phyloP scores from a whole-genome alignment of 35 echinoderm and acorn worm genomes.

The Lytechinus pictus region DNA sequence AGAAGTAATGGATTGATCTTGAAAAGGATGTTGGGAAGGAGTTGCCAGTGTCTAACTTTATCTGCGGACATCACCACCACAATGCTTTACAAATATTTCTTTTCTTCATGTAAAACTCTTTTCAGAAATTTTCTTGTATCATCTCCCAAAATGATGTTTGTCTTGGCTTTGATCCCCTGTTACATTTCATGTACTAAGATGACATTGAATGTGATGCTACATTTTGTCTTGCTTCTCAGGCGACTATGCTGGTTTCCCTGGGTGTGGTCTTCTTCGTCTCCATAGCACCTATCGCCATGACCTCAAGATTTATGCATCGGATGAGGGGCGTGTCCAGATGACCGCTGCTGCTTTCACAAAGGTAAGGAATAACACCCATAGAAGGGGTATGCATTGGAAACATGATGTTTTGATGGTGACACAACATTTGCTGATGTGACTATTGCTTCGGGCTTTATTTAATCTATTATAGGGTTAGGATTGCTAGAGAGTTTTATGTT shows the following conservation, averaged over 20 bases:
- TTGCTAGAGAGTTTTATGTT: too few species aligned
- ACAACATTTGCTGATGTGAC: too few species aligned
- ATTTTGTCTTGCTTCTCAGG: slow-evolving; percentile 54
- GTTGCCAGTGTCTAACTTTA: too few species aligned
- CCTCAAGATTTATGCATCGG: slow-evolving; percentile 94
- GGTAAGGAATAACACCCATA: slow-evolving; percentile 38
- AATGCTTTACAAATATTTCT: too few species aligned
- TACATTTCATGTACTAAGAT: too few species aligned
- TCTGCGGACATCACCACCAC: too few species aligned
- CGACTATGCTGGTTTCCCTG: slow-evolving; percentile 96
- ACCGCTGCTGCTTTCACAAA: slow-evolving; percentile 97
- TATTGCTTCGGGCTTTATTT: too few species aligned
- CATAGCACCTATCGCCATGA: slow-evolving; percentile 96
- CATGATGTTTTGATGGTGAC: neutral
- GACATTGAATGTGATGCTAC: neutral
- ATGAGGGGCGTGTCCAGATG: slow-evolving; percentile 97
- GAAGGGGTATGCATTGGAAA: neutral
- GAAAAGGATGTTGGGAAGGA: too few species aligned
- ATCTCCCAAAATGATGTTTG: neutral
- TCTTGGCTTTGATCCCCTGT: neutral
- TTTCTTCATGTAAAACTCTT: neutral
- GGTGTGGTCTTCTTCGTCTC: slow-evolving; percentile 92
- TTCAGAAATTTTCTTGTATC: neutral
- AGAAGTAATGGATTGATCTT: too few species aligned
- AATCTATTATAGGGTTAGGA: too few species aligned